Percentiles rank a stretch among this genome's conserved stretches.
These are phyloP conservation scores for Hirtodrosophila trivittata DNA, from an alignment of 2,888 invertebrate genomes.

Conservation along the genomic window DNA sequence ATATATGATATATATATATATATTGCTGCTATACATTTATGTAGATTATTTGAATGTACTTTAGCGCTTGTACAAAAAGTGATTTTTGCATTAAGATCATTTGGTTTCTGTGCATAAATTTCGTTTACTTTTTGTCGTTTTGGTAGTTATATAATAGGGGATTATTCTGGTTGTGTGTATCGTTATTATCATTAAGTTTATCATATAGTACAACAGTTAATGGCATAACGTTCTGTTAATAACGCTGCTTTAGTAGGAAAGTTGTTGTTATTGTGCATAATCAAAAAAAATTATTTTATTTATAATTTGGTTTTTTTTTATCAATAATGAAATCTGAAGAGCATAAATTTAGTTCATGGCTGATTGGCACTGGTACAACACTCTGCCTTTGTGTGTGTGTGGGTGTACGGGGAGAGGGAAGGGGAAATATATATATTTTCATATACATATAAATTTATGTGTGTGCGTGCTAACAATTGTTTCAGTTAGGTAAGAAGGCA, in stretches of 20 bases:
- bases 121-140: constrained; percentile 63
- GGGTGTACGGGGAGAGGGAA: not conserved
- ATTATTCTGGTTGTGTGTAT: constrained; percentile 26
- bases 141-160: constrained; percentile 46
- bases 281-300: constrained; percentile 20
- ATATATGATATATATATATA: constrained; percentile 20
- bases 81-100: constrained; percentile 69
- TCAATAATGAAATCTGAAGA: constrained; percentile 16
- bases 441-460: constrained; percentile 7
- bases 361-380: constrained; percentile 66
- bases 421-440: constrained; percentile 1
- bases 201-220: constrained; percentile 69
- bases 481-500: too few relatives aligned
- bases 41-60: constrained; percentile 46
- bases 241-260: constrained; percentile 59
- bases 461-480: constrained; percentile 44
- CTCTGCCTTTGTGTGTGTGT: constrained; percentile 19
- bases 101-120: constrained; percentile 68
- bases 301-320: constrained; percentile 9
- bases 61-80: constrained; percentile 40
- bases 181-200: constrained; percentile 29
- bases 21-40: constrained; percentile 27
- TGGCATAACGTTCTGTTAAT: constrained; percentile 57
- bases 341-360: constrained; percentile 41
- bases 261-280: constrained; percentile 37